A percentile compares a stretch with the other conserved stretches of the same genome.
Evolutionary conservation across 2,113 vertebrate species (phyloP).

Genomic region (Origma solitaria): DNA sequence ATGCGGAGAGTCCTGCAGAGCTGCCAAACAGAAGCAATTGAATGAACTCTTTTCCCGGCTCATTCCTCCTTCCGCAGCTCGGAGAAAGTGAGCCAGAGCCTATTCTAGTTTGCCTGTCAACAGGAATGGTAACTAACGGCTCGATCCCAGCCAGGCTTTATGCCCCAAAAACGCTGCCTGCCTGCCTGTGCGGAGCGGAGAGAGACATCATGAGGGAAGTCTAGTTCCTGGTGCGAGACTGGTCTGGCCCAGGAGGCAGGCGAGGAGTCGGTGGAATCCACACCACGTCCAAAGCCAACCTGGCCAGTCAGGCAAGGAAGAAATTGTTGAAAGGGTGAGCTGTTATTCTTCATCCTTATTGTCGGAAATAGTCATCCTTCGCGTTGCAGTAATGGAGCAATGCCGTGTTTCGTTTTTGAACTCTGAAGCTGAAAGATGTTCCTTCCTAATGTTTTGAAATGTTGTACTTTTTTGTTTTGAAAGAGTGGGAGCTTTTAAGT

Average conservation of each 20-base stretch:
- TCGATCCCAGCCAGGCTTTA: constrained; percentile 26
- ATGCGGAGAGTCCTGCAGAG: constrained; percentile 57
- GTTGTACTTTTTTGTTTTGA: neutral
- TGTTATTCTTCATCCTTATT: neutral
- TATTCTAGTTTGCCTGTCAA: constrained; percentile 65
- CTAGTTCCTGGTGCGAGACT: neutral
- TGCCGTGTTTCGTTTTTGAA: neutral
- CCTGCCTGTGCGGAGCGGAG: neutral
- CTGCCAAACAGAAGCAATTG: constrained; percentile 62
- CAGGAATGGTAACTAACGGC: constrained; percentile 46
- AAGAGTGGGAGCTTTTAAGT: constrained; percentile 18
- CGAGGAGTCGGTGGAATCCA: neutral
- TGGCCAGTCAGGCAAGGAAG: neutral
- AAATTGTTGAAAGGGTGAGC: neutral
- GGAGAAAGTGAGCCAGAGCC: constrained; percentile 61
- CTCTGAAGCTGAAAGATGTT: neutral
- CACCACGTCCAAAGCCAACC: neutral
- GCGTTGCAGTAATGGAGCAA: neutral
- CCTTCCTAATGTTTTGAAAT: constrained; percentile 18
- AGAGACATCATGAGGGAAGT: neutral
- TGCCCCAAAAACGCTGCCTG: constrained; percentile 29
- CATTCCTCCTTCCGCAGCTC: constrained; percentile 57
- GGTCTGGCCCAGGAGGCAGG: neutral
- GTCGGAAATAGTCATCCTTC: neutral
- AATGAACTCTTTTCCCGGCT: constrained; percentile 63